These are phyloP conservation scores for Quadriops clusia DNA, from an alignment of 2,888 invertebrate genomes.

Conservation along the genomic window DNA sequence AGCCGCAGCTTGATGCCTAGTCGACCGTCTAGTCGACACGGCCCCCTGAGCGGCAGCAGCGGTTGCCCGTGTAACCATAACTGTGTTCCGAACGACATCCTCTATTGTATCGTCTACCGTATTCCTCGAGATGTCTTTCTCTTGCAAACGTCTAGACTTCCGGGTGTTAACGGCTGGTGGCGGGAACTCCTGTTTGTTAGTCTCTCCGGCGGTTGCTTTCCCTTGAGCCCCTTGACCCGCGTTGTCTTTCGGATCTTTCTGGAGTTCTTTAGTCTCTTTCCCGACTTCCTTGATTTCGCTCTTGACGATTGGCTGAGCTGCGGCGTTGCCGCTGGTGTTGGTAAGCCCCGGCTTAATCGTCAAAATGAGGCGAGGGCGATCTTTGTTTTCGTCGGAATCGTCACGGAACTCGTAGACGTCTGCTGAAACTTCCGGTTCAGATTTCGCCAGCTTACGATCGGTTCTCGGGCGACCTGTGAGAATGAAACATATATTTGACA, in stretches of 20 bases:
- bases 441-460: slow-evolving; percentile 44
- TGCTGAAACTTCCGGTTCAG: slow-evolving; percentile 48
- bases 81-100: slow-evolving; percentile 67
- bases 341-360: slow-evolving; percentile 66
- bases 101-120: slow-evolving; percentile 83
- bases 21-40: slow-evolving; percentile 42
- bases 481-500: too few species aligned
- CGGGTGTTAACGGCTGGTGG: slow-evolving; percentile 58
- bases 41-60: slow-evolving; percentile 31
- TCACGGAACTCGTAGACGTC: slow-evolving; percentile 88
- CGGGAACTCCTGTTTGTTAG: too few species aligned
- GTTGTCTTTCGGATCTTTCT: too few species aligned
- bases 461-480: slow-evolving; percentile 41
- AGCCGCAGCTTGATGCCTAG: slow-evolving; percentile 40
- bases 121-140: slow-evolving; percentile 61
- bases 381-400: slow-evolving; percentile 61
- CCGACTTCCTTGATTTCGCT: slow-evolving; percentile 38
- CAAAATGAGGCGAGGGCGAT: slow-evolving; percentile 63
- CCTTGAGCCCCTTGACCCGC: too few species aligned
- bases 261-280: slow-evolving; percentile 32
- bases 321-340: slow-evolving; percentile 18
- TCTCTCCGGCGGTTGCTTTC: too few species aligned
- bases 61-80: slow-evolving; percentile 32
- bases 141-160: slow-evolving; percentile 69
- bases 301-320: slow-evolving; percentile 32